Evolutionary conservation across 2,888 invertebrate species (phyloP), one percentile per base, ranked within the genome.

Genomic region (Microctonus brassicae): DNA sequence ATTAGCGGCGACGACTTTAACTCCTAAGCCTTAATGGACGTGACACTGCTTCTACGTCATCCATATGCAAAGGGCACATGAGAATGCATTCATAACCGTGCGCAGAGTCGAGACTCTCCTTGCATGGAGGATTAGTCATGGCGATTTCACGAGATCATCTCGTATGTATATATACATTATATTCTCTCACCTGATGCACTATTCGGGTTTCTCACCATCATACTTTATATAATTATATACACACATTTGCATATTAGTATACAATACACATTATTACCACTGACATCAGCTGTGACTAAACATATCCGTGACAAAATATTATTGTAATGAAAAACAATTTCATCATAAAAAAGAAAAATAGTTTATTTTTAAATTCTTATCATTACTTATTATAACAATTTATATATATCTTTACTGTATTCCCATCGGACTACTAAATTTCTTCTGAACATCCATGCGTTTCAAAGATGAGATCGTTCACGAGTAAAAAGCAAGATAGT

Each of bases 361-460:
- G n/a, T n/a, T n/a, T n/a, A n/a, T n/a, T n/a, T n/a, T n/a, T n/a
- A n/a, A n/a, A n/a, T n/a, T n/a, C n/a, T n/a, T n/a, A n/a, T n/a
- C n/a, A n/a, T n/a, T n/a, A n/a, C n/a, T n/a, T n/a, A n/a, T n/a
- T n/a, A n/a, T n/a, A n/a, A n/a, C n/a, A n/a, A n/a, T n/a, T n/a
- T n/a, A n/a, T n/a, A n/a, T n/a, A n/a, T n/a, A 5, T 73, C 79
- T 77, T 78, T 77, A 75, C 77, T 74, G 76, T 77, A 82, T 82
- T 81, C 81, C 79, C 79, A 55, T 73, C 75, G 78, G 80, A 77
- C 78, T 79, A 80, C 78, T 81, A 83, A 84, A 83, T 81, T 83
- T 77, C 79, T 81, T 71, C 75, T 75, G 74, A 67, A 69, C 75
- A 77, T 76, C 70, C 57, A 69, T 7, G 9, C 69, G 58, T 64